Evolutionary conservation across 2,113 vertebrate genomes (phyloP).

Genomic region (Channa argus): DNA sequence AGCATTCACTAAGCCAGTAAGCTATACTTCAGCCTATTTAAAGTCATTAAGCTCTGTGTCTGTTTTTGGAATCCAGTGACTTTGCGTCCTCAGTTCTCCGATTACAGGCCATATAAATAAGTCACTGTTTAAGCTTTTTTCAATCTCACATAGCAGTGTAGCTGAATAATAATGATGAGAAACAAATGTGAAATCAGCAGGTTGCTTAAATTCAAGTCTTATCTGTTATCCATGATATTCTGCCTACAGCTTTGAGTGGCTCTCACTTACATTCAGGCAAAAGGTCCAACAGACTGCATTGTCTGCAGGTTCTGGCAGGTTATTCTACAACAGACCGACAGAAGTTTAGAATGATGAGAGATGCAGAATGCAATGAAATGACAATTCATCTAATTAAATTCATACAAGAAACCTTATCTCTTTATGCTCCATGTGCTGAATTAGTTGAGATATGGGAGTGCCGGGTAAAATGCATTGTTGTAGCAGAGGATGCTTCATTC

Average conservation of each 20-base stretch:
- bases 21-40: conserved; percentile 37
- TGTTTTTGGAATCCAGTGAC: conserved; percentile 38
- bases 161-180: conserved; percentile 49
- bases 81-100: conserved; percentile 43
- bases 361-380: conserved; percentile 39
- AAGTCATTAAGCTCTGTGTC: conserved; percentile 44
- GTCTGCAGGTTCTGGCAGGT: conserved; percentile 36
- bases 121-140: conserved; percentile 38
- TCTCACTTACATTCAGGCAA: conserved; percentile 45
- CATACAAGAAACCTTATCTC: conserved; percentile 8
- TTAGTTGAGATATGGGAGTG: conserved; percentile 21
- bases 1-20: not conserved
- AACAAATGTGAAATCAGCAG: conserved; percentile 59
- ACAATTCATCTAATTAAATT: conserved; percentile 50
- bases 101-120: conserved; percentile 61
- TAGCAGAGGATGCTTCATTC: conserved; percentile 1
- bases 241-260: conserved; percentile 34
- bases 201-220: conserved; percentile 20
- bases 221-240: conserved; percentile 24
- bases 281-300: conserved; percentile 22
- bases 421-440: conserved; percentile 33
- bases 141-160: conserved; percentile 20
- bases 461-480: conserved; percentile 10
- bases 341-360: conserved; percentile 33
- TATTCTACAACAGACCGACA: conserved; percentile 25